Evolutionary conservation across 2,888 invertebrate species (phyloP).

Genomic region (Argyresthia albistria): DNA sequence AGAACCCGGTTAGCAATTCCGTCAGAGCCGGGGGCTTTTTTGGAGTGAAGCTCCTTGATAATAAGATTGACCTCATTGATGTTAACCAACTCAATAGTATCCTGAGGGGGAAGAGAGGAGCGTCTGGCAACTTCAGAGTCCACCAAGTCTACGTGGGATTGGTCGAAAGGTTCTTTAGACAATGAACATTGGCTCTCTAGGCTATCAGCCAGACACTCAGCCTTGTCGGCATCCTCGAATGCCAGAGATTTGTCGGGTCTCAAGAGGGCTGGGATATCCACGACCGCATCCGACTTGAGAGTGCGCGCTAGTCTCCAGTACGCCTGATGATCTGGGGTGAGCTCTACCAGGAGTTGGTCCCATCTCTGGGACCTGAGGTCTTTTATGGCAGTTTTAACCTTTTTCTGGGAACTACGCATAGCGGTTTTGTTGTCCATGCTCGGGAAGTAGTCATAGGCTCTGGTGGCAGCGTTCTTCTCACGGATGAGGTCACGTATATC

Average conservation of each 20-base stretch:
- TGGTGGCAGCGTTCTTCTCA: background rate
- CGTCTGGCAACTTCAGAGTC: background rate
- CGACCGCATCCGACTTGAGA: background rate
- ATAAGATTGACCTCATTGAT: background rate
- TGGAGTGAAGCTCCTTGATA: background rate
- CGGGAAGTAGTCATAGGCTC: background rate
- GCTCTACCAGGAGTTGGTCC: background rate
- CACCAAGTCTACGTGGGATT: background rate
- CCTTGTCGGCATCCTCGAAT: background rate
- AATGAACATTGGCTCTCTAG: background rate
- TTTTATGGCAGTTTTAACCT: background rate
- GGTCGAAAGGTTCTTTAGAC: background rate
- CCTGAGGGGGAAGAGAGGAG: background rate
- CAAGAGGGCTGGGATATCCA: background rate
- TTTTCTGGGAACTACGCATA: background rate
- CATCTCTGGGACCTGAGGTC: background rate
- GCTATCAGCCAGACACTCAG: background rate
- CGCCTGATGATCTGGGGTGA: background rate
- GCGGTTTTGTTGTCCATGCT: background rate
- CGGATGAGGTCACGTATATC: background rate
- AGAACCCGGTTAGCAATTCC: conserved; percentile 5
- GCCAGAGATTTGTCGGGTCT: background rate
- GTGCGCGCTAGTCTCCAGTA: background rate
- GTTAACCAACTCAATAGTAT: background rate
- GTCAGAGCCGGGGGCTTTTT: conserved; percentile 9